These are phyloP conservation scores for Nesometra sesokonis DNA, from an alignment of 35 echinoderm and acorn worm genomes.

Conservation along the genomic window DNA sequence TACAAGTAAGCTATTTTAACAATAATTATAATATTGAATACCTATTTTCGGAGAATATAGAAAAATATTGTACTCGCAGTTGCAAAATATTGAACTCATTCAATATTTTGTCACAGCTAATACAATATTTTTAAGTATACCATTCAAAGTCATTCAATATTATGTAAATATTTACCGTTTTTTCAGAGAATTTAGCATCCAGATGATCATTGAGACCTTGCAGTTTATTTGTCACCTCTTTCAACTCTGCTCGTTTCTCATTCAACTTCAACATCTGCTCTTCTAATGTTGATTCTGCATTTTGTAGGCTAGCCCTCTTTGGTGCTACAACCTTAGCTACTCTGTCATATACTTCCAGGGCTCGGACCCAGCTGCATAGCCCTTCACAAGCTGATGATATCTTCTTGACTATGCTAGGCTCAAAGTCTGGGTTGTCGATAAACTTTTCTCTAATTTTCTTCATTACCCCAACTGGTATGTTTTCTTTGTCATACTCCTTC, in stretches of 20 bases:
- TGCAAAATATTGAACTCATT: no score
- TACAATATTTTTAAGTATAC: no score
- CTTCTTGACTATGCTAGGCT: constrained; percentile 60
- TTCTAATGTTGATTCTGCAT: constrained; percentile 65
- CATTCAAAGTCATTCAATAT: no score
- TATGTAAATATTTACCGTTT: constrained; percentile 42
- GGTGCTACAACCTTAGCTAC: constrained; percentile 93
- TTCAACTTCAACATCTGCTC: constrained; percentile 66
- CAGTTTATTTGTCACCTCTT: constrained; percentile 87
- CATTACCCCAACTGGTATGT: constrained; percentile 55
- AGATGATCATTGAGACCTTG: constrained; percentile 86
- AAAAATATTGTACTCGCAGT: no score
- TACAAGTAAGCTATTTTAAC: no score
- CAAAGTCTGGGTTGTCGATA: constrained; percentile 89
- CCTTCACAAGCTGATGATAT: constrained; percentile 90
- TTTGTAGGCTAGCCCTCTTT: constrained; percentile 73
- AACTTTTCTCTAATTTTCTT: constrained; percentile 92
- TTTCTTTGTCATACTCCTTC: constrained; percentile 74
- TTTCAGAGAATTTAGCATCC: constrained; percentile 57
- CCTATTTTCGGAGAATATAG: no score
- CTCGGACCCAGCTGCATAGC: constrained; percentile 81
- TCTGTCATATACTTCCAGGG: constrained; percentile 94
- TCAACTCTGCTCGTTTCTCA: constrained; percentile 72
- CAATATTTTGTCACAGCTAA: no score
- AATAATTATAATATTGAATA: no score